Conservation (phyloP, 2,888 invertebrate species). For the Acanthosoma haemorrhoidale region DNA sequence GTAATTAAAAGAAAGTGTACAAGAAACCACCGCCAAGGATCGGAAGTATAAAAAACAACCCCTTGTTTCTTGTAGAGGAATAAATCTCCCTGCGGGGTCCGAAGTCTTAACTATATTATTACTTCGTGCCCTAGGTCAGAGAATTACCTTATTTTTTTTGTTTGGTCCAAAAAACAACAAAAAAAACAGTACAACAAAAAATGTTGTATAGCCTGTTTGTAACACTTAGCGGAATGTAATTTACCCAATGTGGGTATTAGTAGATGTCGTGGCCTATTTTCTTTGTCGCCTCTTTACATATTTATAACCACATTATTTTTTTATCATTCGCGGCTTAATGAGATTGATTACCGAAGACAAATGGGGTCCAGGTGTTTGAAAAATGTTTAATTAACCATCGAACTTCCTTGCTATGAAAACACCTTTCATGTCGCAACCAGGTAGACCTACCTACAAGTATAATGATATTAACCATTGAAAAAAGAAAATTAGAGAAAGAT, state of each 20-base stretch:
- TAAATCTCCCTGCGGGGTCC: neutral
- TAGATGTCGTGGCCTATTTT: neutral
- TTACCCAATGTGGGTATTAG: neutral
- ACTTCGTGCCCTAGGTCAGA: slow-evolving; percentile 8
- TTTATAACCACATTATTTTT: neutral
- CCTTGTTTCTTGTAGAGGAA: neutral
- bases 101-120: neutral
- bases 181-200: neutral
- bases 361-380: no score
- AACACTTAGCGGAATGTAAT: slow-evolving; percentile 8
- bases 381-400: no score
- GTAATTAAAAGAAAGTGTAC: neutral
- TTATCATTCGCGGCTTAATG: no score
- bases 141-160: neutral
- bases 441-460: no score
- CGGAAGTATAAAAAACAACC: neutral
- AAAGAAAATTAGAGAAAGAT: no score
- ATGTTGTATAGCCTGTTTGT: neutral
- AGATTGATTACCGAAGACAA: no score
- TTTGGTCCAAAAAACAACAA: neutral
- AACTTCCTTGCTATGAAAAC: no score
- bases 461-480: no score
- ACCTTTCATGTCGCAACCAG: no score
- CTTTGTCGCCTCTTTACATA: neutral
- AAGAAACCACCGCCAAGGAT: neutral